Evolutionary conservation across 2,888 invertebrate genomes (phyloP).

Genomic region (Plagodis dolabraria): DNA sequence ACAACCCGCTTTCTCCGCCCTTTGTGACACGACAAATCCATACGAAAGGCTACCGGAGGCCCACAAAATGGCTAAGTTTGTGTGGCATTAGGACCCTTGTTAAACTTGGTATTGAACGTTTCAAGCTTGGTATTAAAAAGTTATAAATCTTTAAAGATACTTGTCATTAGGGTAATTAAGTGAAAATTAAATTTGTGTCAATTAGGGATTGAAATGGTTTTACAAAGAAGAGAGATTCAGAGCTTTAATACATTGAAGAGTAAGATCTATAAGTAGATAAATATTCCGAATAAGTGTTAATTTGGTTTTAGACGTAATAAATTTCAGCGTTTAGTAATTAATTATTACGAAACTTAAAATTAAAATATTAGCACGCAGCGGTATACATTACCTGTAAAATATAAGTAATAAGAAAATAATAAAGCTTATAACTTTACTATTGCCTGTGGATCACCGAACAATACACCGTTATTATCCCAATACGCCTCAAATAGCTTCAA

Average conservation of each 20-base stretch:
- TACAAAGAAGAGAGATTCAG: neutral
- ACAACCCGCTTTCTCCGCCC: conserved; percentile 8
- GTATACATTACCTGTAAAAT: too few relatives aligned
- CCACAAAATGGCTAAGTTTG: conserved; percentile 5
- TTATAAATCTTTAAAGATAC: conserved; percentile 14
- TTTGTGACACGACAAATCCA: conserved; percentile 14
- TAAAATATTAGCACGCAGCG: too few relatives aligned
- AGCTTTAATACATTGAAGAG: neutral
- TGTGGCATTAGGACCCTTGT: conserved; percentile 16
- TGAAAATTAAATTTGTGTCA: conserved; percentile 9
- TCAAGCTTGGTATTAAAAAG: conserved; percentile 13
- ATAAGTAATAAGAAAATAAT: too few relatives aligned
- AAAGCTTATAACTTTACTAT: too few relatives aligned
- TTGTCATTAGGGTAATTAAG: conserved; percentile 1
- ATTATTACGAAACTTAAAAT: too few relatives aligned
- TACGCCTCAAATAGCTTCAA: too few relatives aligned
- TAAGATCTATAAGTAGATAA: too few relatives aligned
- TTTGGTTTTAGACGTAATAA: too few relatives aligned
- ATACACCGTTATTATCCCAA: too few relatives aligned
- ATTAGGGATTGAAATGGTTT: conserved; percentile 1
- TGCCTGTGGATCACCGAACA: too few relatives aligned
- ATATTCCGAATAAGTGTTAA: too few relatives aligned
- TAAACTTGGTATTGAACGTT: conserved; percentile 6
- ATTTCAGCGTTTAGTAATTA: too few relatives aligned
- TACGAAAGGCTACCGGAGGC: conserved; percentile 3